Base-by-base conservation (phyloP, 2,113 vertebrate genomes). In the Craseonycteris thonglongyai region DNA sequence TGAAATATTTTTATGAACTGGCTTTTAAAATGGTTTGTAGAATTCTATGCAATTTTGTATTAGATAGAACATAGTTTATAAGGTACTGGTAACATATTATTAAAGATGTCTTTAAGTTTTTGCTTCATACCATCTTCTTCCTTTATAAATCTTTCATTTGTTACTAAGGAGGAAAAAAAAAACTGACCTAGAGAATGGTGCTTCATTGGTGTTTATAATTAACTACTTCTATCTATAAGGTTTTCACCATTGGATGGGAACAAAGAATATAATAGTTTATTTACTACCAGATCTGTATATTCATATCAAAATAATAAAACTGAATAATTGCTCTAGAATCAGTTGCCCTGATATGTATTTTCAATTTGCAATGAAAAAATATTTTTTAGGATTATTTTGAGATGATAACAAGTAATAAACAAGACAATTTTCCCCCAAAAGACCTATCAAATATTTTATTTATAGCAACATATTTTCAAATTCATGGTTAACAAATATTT, bases 21-120 rank as follows among this genome's bases (percentile, higher is more conserved):
- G 8, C n/a, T 96, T 94, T 96, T 78, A 47, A 90, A 90, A 56
- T 69, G 30, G 16, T 26, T 93, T 30, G 81, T 26, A 76, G n/a
- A 88, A 33, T 78, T 95, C 84, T 80, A 16, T 40, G 16, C 13
- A 86, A 58, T 79, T 92, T 93, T 94, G 3, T 54, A 49, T 66
- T 80, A 28, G 49, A 13, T 28, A 49, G 54, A 88, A 49, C 13
- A 68, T 59, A 65, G 33, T 47, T 59, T 45, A 82, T 84, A 86
- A 82, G 18, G 63, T n/a, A n/a, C n/a, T n/a, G n/a, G n/a, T n/a
- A 88, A 19, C 18, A 66, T 80, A 16, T 72, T 91, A 49, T 58
- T 69, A 85, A 90, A 81, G 40, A 54, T 49, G 3, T 30, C 24
- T 88, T 91, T 71, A 83, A n/a, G 80, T 59, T 63, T 72, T 18